Percentiles rank a stretch among this genome's conserved stretches.
These are phyloP conservation scores for Asarcornis scutulata DNA, from an alignment of 2,113 vertebrate species.

Conservation along the genomic window DNA sequence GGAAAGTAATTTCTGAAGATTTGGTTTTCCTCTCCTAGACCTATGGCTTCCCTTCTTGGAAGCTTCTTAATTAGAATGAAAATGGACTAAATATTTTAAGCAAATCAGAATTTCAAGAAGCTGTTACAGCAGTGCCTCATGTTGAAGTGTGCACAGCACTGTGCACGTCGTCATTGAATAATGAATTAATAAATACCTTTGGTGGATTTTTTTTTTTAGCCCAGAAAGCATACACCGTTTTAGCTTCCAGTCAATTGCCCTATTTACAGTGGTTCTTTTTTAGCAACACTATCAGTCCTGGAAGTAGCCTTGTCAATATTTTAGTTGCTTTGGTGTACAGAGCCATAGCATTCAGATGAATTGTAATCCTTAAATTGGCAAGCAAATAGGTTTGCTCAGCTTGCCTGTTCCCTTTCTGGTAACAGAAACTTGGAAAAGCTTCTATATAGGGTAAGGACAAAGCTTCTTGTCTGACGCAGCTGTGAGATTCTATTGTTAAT, in stretches of 20 bases:
- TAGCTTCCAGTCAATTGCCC: constrained; percentile 59
- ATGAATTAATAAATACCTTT: constrained; percentile 66
- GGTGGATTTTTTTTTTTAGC: constrained; percentile 5
- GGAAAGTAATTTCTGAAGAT: not conserved
- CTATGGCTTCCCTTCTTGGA: not conserved
- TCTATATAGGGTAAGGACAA: not conserved
- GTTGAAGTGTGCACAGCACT: not conserved
- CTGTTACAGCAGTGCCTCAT: not conserved
- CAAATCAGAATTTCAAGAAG: constrained; percentile 50
- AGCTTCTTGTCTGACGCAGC: not conserved
- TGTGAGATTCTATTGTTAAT: not conserved
- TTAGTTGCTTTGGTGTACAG: constrained; percentile 51
- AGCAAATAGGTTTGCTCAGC: constrained; percentile 53
- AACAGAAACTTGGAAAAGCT: constrained; percentile 30
- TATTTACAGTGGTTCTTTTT: constrained; percentile 52
- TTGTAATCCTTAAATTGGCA: constrained; percentile 61
- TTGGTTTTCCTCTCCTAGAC: not conserved
- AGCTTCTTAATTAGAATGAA: constrained; percentile 52
- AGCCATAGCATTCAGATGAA: constrained; percentile 22
- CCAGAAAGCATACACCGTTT: constrained; percentile 18
- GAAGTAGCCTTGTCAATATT: constrained; percentile 66
- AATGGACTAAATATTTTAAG: constrained; percentile 65
- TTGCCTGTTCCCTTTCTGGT: constrained; percentile 47
- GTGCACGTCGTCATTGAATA: constrained; percentile 19
- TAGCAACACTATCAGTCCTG: not conserved